Conservation (phyloP, 2,888 invertebrate species). For the Odontocolon sp. region DNA sequence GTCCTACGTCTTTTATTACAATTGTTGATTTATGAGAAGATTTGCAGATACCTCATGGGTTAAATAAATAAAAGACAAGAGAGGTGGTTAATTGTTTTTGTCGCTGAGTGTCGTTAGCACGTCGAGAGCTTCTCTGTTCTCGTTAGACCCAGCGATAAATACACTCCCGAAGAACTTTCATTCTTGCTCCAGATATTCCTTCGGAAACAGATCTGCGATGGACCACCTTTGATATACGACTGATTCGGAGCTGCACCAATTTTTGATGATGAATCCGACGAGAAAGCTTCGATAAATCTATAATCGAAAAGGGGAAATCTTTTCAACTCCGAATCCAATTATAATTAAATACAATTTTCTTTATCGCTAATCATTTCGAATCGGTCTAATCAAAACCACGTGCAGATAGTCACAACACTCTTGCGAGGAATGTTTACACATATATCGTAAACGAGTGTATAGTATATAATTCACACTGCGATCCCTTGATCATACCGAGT, state of each 20-base stretch:
- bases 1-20: too few species aligned
- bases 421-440: slow-evolving; percentile 32
- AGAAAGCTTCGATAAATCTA: too few species aligned
- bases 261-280: too few species aligned
- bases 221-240: too few species aligned
- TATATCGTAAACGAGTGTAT: slow-evolving; percentile 6
- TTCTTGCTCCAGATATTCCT: slow-evolving; percentile 48
- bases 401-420: too few species aligned
- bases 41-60: too few species aligned
- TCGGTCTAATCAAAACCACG: slow-evolving; percentile 8
- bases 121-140: neutral
- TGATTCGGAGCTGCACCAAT: too few species aligned
- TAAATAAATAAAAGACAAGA: neutral
- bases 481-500: slow-evolving; percentile 21
- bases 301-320: too few species aligned
- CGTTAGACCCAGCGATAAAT: slow-evolving; percentile 19
- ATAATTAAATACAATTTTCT: neutral
- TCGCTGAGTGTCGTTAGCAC: neutral
- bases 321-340: too few species aligned
- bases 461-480: slow-evolving; percentile 39
- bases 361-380: neutral
- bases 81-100: neutral
- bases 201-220: slow-evolving; percentile 33
- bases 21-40: too few species aligned
- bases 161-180: slow-evolving; percentile 38